Base-by-base conservation (phyloP, 1,140 invertebrate genomes). In the Drosophila kurseongensis region DNA sequence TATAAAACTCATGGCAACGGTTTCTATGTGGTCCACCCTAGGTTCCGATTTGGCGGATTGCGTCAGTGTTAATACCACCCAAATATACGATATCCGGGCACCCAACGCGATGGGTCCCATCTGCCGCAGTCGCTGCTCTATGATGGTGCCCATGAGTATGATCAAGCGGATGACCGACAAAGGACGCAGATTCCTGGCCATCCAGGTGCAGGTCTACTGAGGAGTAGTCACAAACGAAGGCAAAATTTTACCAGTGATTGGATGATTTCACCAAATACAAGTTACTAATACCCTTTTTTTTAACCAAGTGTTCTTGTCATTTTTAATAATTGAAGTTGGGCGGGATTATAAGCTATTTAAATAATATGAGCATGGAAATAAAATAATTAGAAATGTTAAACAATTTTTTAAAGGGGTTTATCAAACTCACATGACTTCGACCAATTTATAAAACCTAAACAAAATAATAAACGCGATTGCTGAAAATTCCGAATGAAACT, bases 141-240 rank as follows among this genome's bases (percentile, higher is more conserved):
- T 91, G 38, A 9, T 78, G 4, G 18, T 91, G 9, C 74, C 81
- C 5, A 45, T 50, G 16, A 42, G 29, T 0, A 14, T 71, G 8
- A 12, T 89, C n/a, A 23, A 48, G 0, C 18, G 50, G 5, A 75
- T 89, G 44, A 79, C 76, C n/a, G 52, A 75, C 4, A 38, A 54
- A 5, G 77, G 77, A 16, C 18, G 60, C 13, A 13, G 66, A 14
- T 68, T 91, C n/a, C 16, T 91, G 8, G 75, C 72, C 42, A 48
- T 91, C 27, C 84, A 86, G 44, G 52, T 91, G 32, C 36, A 54
- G 8, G 52, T 91, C 14, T 54, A 80, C 50, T 48, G 83, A 68
- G 51, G 14, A 9, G 9, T 6, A 1, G 4, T 27, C 27, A 10
- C 18, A 10, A 32, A 10, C 10, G 3, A 45, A 32, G 14, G 14